These are phyloP conservation scores for Arctocebus calabarensis DNA, from an alignment of 2,797 vertebrate species.

Conservation along the genomic window DNA sequence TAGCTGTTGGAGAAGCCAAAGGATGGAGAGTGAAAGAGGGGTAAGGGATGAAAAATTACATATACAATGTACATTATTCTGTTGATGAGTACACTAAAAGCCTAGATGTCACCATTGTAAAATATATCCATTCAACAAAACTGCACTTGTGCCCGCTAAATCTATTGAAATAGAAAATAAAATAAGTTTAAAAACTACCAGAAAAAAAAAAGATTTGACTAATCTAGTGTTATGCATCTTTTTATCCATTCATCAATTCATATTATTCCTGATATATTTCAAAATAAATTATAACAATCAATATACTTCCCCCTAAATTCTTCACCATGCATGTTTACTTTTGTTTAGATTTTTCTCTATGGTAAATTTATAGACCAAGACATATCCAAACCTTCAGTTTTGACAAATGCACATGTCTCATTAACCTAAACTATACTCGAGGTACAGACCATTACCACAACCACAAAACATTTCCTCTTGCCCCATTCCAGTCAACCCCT, in stretches of 20 bases:
- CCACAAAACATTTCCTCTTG: not conserved
- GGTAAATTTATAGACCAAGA: conserved; percentile 8
- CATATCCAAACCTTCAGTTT: conserved; percentile 14
- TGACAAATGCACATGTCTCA: not conserved
- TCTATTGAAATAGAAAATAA: too few relatives aligned
- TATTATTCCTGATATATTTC: not conserved
- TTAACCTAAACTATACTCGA: not conserved
- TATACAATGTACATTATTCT: too few relatives aligned
- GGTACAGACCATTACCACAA: not conserved
- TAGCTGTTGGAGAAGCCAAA: too few relatives aligned
- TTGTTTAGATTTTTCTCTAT: not conserved
- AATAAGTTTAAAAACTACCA: too few relatives aligned
- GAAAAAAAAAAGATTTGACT: not conserved
- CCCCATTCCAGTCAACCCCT: not conserved
- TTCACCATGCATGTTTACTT: not conserved
- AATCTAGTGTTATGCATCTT: not conserved
- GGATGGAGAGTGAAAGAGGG: too few relatives aligned
- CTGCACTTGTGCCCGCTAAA: too few relatives aligned
- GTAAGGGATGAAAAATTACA: too few relatives aligned
- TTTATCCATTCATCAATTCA: not conserved
- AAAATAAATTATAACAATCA: conserved; percentile 24
- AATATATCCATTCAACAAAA: too few relatives aligned
- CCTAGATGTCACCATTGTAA: too few relatives aligned
- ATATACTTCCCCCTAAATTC: not conserved
- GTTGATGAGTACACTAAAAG: too few relatives aligned